Percentiles rank a stretch among this genome's conserved stretches.
Evolutionary conservation across 2,797 vertebrate species (phyloP).

Genomic region (Cryptoblepharus egeriae): DNA sequence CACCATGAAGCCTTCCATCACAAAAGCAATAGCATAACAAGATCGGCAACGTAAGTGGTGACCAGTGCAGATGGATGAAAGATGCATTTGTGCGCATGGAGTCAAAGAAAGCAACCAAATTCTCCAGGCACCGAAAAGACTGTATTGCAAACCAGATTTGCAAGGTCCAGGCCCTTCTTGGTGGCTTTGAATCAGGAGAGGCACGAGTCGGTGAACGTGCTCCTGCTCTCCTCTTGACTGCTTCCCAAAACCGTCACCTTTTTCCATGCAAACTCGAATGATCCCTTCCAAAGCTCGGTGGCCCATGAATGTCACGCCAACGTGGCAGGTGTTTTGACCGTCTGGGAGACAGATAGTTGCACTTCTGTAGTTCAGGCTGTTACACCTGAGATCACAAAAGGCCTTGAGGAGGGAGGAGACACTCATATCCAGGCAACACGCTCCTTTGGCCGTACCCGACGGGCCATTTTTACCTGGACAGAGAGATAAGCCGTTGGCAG

Average conservation of each 20-base stretch:
- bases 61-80: not conserved
- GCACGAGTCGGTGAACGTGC: not conserved
- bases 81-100: not conserved
- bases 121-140: not conserved
- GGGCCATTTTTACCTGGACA: not conserved
- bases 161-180: not conserved
- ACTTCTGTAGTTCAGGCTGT: not conserved
- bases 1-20: fast-evolving
- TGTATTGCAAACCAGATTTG: not conserved
- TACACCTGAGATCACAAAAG: not conserved
- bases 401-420: not conserved
- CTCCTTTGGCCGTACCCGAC: not conserved
- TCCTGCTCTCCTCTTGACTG: conserved; percentile 11
- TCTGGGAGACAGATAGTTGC: not conserved
- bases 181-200: not conserved
- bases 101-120: not conserved
- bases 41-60: not conserved
- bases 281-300: not conserved
- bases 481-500: not conserved
- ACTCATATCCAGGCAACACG: not conserved
- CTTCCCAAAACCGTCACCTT: not conserved
- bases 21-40: fast-evolving
- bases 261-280: conserved; percentile 3
- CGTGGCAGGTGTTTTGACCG: not conserved
- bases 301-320: not conserved